Evolutionary conservation across 2,113 vertebrate genomes (phyloP), one percentile per base, ranked within the genome.

Genomic region (Nibea coibor): DNA sequence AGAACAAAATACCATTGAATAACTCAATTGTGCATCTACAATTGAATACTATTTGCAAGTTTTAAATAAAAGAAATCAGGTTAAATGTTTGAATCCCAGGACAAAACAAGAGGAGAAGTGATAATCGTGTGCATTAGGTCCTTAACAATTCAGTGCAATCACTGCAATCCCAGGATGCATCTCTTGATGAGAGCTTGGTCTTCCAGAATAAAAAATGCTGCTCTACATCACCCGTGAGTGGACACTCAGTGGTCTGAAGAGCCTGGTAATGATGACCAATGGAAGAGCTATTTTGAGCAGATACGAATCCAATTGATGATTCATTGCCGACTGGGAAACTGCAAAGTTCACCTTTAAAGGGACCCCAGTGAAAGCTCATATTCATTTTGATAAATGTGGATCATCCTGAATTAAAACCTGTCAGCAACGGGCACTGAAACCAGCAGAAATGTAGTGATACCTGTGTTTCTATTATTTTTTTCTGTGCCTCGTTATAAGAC

Each of bases 211-310:
- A 86, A 84, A 39, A 79, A 78, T n/a, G n/a, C 35, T 78, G n/a
- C 61, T 58, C 61, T 70, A 53, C 62, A 80, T 82, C 64, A 80
- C 53, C 58, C 70, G 66, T n/a, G 68, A 90, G 82, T 75, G 70
- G 81, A 73, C 75, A 59, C 63, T 87, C 61, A 71, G 72, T 24
- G 66, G 59, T 71, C 67, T 84, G 58, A 84, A 85, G 82, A 85
- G 79, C 26, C 58, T 35, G 75, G 14, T 64, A 74, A 80, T 85
- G 59, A 80, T 48, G 31, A 57, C 15, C 53, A 50, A 45, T 59
- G 50, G 61, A 72, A 83, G 72, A 63, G 42, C 35, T 81, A 51
- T 72, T 78, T 74, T 82, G 12, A 81, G 72, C 51, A 61, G 67
- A 72, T 53, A 68, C 1, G 17, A 62, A 57, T 22, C 19, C 28